These are phyloP conservation scores for Turritopsis rubra DNA, from an alignment of 30 jellyfish, hydroid and myxozoan genomes.

Conservation along the genomic window DNA sequence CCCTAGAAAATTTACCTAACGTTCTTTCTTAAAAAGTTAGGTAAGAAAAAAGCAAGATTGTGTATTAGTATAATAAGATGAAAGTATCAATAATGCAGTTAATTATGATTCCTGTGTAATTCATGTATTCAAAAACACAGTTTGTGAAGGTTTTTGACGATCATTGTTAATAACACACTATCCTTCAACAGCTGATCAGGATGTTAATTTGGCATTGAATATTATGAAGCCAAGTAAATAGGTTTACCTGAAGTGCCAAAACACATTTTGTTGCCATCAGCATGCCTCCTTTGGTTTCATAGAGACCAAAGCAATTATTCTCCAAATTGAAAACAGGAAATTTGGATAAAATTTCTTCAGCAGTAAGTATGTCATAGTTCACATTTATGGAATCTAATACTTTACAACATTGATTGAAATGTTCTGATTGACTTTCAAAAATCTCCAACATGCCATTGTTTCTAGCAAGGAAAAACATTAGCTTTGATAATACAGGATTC, in stretches of 20 bases:
- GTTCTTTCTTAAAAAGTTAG: too few species aligned
- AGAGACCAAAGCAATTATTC: slow-evolving; percentile 29
- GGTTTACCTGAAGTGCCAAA: slow-evolving; percentile 55
- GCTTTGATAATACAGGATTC: background rate
- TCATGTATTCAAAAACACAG: too few species aligned
- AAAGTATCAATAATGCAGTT: too few species aligned
- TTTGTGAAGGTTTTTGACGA: too few species aligned
- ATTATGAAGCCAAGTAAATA: background rate
- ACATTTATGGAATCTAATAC: slow-evolving; percentile 22
- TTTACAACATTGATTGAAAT: background rate
- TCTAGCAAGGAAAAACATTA: slow-evolving; percentile 20
- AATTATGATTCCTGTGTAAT: too few species aligned
- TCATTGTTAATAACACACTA: background rate
- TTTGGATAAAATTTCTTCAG: slow-evolving; percentile 13
- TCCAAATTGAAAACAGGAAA: slow-evolving; percentile 52
- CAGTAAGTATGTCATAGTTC: slow-evolving; percentile 20
- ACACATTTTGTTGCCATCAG: slow-evolving; percentile 62
- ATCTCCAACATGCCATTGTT: slow-evolving; percentile 39
- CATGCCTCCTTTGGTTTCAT: slow-evolving; percentile 62
- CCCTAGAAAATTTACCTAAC: too few species aligned
- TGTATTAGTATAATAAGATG: too few species aligned
- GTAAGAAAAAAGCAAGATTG: too few species aligned
- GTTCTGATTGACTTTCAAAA: slow-evolving; percentile 22
- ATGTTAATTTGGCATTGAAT: too few species aligned
- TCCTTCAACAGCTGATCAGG: background rate